Percentiles rank a stretch among this genome's conserved stretches.
phyloP scores from a whole-genome alignment of 1,140 invertebrate species.

The Drosophila navojoa region DNA sequence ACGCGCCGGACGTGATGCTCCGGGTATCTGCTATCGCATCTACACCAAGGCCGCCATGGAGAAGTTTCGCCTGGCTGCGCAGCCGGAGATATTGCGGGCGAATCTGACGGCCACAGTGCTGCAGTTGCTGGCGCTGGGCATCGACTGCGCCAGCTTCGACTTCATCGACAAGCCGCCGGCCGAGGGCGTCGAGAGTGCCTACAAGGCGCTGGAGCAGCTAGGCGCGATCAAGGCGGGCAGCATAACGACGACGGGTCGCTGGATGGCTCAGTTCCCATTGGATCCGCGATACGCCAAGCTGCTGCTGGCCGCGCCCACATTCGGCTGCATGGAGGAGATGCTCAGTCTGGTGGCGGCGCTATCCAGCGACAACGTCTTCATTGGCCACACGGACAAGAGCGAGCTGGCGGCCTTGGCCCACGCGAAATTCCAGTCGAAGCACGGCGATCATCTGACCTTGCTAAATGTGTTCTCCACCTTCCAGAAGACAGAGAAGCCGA shows the following conservation, averaged over 20 bases:
- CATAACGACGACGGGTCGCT: constrained; percentile 91
- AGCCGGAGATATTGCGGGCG: constrained; percentile 93
- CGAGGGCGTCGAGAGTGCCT: constrained; percentile 88
- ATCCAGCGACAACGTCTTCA: constrained; percentile 87
- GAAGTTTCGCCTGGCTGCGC: constrained; percentile 89
- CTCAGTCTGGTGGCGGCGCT: constrained; percentile 87
- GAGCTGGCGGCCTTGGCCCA: constrained; percentile 88
- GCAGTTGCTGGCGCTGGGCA: constrained; percentile 93
- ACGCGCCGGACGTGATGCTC: constrained; percentile 93
- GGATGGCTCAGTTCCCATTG: constrained; percentile 96
- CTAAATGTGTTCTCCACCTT: constrained; percentile 95
- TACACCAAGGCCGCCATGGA: constrained; percentile 87
- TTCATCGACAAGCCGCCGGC: constrained; percentile 94
- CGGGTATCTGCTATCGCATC: constrained; percentile 93
- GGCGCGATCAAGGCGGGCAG: constrained; percentile 87
- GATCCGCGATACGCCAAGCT: constrained; percentile 96
- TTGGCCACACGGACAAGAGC: constrained; percentile 85
- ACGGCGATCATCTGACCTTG: constrained; percentile 97
- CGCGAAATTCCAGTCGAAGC: constrained; percentile 92
- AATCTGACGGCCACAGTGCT: constrained; percentile 75
- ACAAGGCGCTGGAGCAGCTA: constrained; percentile 89
- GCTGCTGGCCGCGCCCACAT: constrained; percentile 90
- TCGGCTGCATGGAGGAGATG: constrained; percentile 92
- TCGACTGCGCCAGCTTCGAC: constrained; percentile 93
- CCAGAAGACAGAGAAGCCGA: constrained; percentile 89